phyloP scores from a whole-genome alignment of 2,797 vertebrate species.

The Falco naumanni region DNA sequence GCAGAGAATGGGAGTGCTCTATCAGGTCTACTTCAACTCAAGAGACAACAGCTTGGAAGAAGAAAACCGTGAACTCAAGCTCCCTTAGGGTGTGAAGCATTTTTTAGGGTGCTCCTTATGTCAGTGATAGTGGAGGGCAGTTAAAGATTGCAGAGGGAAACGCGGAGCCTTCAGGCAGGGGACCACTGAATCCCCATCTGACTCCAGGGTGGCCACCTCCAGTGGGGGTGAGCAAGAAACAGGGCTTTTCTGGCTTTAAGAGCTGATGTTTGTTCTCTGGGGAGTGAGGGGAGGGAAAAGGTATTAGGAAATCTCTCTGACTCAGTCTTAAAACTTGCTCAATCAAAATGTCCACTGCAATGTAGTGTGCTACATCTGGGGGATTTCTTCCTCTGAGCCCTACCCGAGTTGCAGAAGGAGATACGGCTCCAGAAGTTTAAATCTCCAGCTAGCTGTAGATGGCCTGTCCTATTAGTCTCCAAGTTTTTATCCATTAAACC shows the following conservation, averaged over 20 bases:
- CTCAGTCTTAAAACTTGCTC: slow-evolving; percentile 26
- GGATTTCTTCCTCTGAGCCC: background rate
- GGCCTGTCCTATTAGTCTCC: background rate
- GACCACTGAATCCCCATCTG: background rate
- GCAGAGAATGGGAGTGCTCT: background rate
- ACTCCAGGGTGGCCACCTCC: background rate
- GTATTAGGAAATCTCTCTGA: slow-evolving; percentile 54
- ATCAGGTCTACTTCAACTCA: background rate
- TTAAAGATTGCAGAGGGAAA: background rate
- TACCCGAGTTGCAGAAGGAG: background rate
- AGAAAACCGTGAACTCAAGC: background rate
- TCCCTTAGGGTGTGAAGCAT: accelerated
- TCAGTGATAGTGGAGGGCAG: background rate
- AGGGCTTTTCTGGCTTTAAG: background rate
- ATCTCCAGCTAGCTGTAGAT: background rate
- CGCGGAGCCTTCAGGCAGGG: background rate
- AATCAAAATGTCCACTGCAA: background rate
- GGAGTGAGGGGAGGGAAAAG: background rate
- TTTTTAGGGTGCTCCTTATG: background rate
- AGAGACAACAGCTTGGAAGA: background rate
- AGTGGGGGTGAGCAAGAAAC: background rate
- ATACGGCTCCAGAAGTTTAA: background rate
- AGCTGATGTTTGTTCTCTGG: background rate
- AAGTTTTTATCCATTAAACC: background rate
- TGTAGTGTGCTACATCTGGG: background rate